These are phyloP conservation scores for Melanostigma gelatinosum DNA, from an alignment of 2,113 vertebrate genomes.

Conservation along the genomic window DNA sequence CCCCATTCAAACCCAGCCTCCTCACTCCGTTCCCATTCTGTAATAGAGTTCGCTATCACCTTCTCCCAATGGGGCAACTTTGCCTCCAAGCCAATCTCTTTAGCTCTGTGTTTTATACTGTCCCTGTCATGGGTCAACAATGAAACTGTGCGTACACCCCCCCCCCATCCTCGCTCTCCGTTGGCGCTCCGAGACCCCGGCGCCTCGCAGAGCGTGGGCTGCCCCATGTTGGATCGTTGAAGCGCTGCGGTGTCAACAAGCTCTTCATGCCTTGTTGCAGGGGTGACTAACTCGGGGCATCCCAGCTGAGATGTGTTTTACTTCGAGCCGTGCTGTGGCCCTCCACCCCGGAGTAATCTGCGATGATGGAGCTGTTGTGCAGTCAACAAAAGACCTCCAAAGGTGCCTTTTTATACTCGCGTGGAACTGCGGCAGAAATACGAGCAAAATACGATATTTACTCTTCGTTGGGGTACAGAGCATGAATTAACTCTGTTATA, in stretches of 20 bases:
- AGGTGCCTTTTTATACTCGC: neutral
- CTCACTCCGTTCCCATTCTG: conserved; percentile 54
- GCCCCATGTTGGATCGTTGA: conserved; percentile 40
- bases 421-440: neutral
- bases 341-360: conserved; percentile 20
- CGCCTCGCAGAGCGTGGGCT: conserved; percentile 16
- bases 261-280: conserved; percentile 51
- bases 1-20: conserved; percentile 46
- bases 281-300: conserved; percentile 66
- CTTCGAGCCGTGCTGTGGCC: neutral
- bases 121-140: conserved; percentile 71
- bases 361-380: conserved; percentile 30
- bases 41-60: conserved; percentile 73
- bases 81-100: conserved; percentile 69
- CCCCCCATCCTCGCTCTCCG: neutral
- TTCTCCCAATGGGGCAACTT: conserved; percentile 55
- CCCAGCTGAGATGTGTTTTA: conserved; percentile 56
- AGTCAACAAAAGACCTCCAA: conserved; percentile 38
- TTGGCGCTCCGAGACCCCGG: conserved; percentile 11
- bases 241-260: conserved; percentile 65
- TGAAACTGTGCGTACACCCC: conserved; percentile 25
- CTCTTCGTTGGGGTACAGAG: neutral
- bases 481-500: neutral
- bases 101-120: conserved; percentile 56
- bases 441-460: neutral